Base-by-base conservation (phyloP, 2,888 invertebrate genomes). In the Fragum whitleyi region DNA sequence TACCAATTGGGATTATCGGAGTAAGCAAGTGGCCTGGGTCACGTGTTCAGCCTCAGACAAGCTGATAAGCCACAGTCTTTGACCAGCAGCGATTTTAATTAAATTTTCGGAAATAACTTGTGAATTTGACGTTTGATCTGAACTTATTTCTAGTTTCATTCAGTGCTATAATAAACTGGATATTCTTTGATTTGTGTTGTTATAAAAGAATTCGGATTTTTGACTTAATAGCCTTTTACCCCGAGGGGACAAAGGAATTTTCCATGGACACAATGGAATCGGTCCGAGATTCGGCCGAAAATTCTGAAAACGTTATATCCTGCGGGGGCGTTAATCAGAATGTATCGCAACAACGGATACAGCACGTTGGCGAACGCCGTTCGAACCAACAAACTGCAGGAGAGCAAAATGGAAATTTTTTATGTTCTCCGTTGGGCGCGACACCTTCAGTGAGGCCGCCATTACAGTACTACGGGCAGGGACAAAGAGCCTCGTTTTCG, bases 21-120 rank as follows among this genome's bases (percentile, higher is more conserved):
- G 57, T 57, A 23, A 57, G 57, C 57, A 57, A 57, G 57, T 57
- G 57, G 23, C 23, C 57, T 57, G 51, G 57, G 57, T 57, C 57
- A 57, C 23, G 57, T 57, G 57, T 9, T 57, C 57, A 57, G 57
- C 57, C 57, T 57, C 57, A 57, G 57, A 57, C 57, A 11, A 26
- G 23, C 57, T 57, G 57, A 57, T 57, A 57, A 57, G 57, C 57
- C 57, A 47, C 57, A 57, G 57, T 57, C 57, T 57, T 57, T 57
- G 57, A 19, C 21, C n/a, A 23, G 57, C 57, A 57, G 57, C 57
- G 5, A 23, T 21, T 57, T 57, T 21, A 26, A 19, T 57, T 23
- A 26, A 21, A 57, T 6, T 57, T n/a, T 21, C 23, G 9, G 51
- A 14, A 51, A 2, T 7, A 51, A 51, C 51, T 57, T 5, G 9